A percentile compares a stretch with the other conserved stretches of the same genome.
These are phyloP conservation scores for Drosophila pachea DNA, from an alignment of 1,140 invertebrate genomes.

Conservation along the genomic window DNA sequence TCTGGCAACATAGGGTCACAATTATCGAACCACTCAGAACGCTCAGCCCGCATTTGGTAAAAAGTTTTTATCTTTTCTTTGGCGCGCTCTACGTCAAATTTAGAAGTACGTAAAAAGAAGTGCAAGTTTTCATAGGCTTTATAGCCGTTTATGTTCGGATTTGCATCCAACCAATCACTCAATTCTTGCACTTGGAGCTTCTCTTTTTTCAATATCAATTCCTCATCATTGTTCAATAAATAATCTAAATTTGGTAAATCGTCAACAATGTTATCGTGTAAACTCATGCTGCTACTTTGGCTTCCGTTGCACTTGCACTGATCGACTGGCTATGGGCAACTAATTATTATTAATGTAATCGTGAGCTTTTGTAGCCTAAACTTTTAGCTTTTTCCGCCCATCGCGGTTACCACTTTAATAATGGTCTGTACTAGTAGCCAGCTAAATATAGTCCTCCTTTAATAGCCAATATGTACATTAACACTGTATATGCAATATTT, in stretches of 20 bases:
- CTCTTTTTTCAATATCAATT: conserved; percentile 38
- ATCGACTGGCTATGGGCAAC: conserved; percentile 28
- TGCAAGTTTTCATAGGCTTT: conserved; percentile 81
- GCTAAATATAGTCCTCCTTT: conserved; percentile 43
- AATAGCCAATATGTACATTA: conserved; percentile 30
- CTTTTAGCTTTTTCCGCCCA: conserved; percentile 33
- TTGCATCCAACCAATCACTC: conserved; percentile 63
- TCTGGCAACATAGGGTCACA: conserved; percentile 82
- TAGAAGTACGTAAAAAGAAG: conserved; percentile 82
- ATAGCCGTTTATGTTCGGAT: conserved; percentile 73
- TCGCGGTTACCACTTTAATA: conserved; percentile 16
- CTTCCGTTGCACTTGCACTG: conserved; percentile 30
- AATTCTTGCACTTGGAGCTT: conserved; percentile 59
- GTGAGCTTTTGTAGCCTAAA: conserved; percentile 29
- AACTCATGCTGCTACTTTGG: conserved; percentile 37
- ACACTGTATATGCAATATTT: conserved; percentile 8
- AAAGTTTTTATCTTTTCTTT: conserved; percentile 82
- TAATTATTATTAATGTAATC: conserved; percentile 35
- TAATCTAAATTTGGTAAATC: conserved; percentile 11
- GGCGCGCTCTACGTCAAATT: conserved; percentile 81
- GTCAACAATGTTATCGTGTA: conserved; percentile 28
- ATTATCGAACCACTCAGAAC: conserved; percentile 82
- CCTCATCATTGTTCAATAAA: background rate
- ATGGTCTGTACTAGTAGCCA: conserved; percentile 33
- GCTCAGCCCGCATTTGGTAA: conserved; percentile 80